These are phyloP conservation scores for Acleris sparsana DNA, from an alignment of 2,888 invertebrate species.

Conservation along the genomic window DNA sequence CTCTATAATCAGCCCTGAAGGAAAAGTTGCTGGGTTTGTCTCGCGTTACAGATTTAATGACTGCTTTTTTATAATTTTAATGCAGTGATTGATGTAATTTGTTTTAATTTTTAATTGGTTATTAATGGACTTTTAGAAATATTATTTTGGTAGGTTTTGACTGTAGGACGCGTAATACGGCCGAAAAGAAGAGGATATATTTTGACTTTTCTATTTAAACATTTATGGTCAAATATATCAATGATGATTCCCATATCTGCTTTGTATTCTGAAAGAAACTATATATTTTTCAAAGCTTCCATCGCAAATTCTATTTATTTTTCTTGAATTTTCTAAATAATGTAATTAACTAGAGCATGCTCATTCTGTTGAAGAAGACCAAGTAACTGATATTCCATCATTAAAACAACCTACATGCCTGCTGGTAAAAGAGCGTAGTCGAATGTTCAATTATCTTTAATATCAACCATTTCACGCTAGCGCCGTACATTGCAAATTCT, in stretches of 20 bases:
- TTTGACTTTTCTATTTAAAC: too few species aligned
- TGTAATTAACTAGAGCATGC: too few species aligned
- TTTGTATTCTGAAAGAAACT: too few species aligned
- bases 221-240: too few species aligned
- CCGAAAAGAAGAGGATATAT: too few species aligned
- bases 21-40: constrained; percentile 62
- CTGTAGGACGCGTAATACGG: too few species aligned
- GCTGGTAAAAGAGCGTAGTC: constrained; percentile 33
- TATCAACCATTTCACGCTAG: constrained; percentile 69
- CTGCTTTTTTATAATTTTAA: constrained; percentile 8
- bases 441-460: constrained; percentile 55
- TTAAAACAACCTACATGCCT: constrained; percentile 24
- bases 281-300: too few species aligned
- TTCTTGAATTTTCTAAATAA: neutral
- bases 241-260: too few species aligned
- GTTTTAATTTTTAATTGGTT: neutral
- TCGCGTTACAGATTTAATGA: constrained; percentile 28
- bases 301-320: neutral
- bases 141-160: too few species aligned
- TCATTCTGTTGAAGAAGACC: neutral
- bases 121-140: neutral
- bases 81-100: neutral
- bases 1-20: constrained; percentile 50
- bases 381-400: constrained; percentile 15
- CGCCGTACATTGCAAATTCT: constrained; percentile 72